Base-by-base conservation (phyloP, 1,140 invertebrate species). In the Euborellia annulipes region DNA sequence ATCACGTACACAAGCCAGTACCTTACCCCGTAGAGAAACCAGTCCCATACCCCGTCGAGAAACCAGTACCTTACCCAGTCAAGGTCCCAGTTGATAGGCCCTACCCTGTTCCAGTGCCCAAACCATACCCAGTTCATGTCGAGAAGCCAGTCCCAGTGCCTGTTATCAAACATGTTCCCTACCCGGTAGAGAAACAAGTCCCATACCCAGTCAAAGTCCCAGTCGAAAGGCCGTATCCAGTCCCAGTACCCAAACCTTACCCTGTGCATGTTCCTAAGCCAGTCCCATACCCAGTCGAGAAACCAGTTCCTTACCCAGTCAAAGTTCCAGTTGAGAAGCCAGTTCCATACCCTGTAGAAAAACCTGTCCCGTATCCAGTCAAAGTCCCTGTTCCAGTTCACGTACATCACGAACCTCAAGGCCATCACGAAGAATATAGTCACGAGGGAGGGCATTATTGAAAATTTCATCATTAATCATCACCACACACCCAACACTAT, bases 151-250 rank as follows among this genome's bases (percentile, higher is more conserved):
- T 72, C 47, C 68, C 72, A 13, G 63, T 66, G 4, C 56, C 58
- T 2, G 65, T 72, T 0, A 64, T 62, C 22, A 67, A 64, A 50
- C 55, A 54, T 6, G 59, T 67, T 17, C 66, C 65, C 14, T 36
- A 55, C 56, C 23, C 66, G 17, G 6, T 21, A 17, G 74, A 79
- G 51, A 76, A 78, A 8, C 80, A 81, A 21, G 75, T 74, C 55
- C 79, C 79, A 57, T 73, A 79, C 11, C 79, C 79, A 56, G 75
- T 81, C 1, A 73, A 76, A 19, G 78, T 85, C 56, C 70, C 69
- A 9, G 76, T 80, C 7, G 75, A 79, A 50, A 69, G 75, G 45
- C 76, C 76, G 3, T 4, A 6, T 11, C 23, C 23, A 27, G 14
- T 63, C 7, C 62, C 59, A 30, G 52, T 64, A 18, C 59, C 58